Evolutionary conservation across 2,888 invertebrate genomes (phyloP).

Genomic region (Zonitis immaculata): DNA sequence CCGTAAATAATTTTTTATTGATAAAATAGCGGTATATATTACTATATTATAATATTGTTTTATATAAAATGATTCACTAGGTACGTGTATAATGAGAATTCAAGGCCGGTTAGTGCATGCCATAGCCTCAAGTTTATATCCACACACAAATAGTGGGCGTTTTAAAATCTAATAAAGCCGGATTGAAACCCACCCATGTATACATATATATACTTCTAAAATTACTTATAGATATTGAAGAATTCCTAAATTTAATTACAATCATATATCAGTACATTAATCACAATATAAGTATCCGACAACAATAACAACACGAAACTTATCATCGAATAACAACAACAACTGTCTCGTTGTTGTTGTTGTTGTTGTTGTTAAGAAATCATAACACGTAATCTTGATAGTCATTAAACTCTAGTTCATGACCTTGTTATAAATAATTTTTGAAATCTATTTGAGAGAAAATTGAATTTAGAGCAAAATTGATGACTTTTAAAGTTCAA

Average conservation of each 20-base stretch:
- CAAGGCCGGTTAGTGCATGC: constrained; percentile 28
- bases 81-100: too few species aligned
- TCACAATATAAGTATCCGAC: not conserved
- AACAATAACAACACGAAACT: not conserved
- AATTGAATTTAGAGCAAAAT: not conserved
- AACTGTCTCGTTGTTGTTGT: not conserved
- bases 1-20: too few species aligned
- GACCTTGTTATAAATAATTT: not conserved
- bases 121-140: constrained; percentile 2
- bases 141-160: constrained; percentile 23
- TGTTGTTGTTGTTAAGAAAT: not conserved
- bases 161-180: constrained; percentile 11
- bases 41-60: not conserved
- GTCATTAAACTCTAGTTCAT: not conserved
- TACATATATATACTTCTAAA: too few species aligned
- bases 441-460: not conserved
- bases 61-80: constrained; percentile 24
- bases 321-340: not conserved
- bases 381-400: not conserved
- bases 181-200: constrained; percentile 10
- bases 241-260: constrained; percentile 10
- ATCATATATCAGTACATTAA: not conserved
- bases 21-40: not conserved
- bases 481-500: not conserved
- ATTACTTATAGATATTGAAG: constrained; percentile 2